These are phyloP conservation scores for Dryas iulia DNA, from an alignment of 1,140 invertebrate species.

Conservation along the genomic window DNA sequence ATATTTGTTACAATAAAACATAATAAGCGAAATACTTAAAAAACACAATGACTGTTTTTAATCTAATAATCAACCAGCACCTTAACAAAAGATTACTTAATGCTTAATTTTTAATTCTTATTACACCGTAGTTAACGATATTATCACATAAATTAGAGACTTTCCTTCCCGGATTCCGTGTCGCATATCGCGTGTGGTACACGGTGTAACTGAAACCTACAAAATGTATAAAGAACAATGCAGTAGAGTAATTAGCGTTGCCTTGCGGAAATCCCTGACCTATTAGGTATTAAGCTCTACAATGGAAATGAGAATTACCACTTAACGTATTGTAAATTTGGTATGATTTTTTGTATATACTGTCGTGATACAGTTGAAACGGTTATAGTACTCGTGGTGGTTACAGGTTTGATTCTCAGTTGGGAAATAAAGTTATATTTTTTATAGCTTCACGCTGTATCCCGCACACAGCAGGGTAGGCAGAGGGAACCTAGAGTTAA, in stretches of 20 bases:
- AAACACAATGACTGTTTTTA: too few relatives aligned
- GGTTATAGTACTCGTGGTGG: too few relatives aligned
- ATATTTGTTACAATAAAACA: too few relatives aligned
- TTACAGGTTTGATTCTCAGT: too few relatives aligned
- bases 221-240: slow-evolving; percentile 3
- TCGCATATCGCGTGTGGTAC: slow-evolving; percentile 11
- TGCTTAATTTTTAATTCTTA: background rate
- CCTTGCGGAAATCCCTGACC: background rate
- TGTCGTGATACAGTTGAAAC: too few relatives aligned
- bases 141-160: slow-evolving; percentile 9
- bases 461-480: too few relatives aligned
- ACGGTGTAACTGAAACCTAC: slow-evolving; percentile 3
- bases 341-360: too few relatives aligned
- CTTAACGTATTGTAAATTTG: background rate
- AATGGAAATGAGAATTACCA: background rate
- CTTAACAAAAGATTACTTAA: too few relatives aligned
- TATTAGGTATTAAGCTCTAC: background rate
- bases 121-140: background rate
- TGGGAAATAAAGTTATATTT: too few relatives aligned
- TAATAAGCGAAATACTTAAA: too few relatives aligned
- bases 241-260: background rate
- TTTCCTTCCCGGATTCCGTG: slow-evolving; percentile 13
- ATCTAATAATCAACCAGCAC: background rate
- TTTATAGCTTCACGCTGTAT: too few relatives aligned
- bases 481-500: too few relatives aligned